These are phyloP conservation scores for Amblyopsis hoosieri DNA, from an alignment of 2,797 vertebrate species.

Conservation along the genomic window DNA sequence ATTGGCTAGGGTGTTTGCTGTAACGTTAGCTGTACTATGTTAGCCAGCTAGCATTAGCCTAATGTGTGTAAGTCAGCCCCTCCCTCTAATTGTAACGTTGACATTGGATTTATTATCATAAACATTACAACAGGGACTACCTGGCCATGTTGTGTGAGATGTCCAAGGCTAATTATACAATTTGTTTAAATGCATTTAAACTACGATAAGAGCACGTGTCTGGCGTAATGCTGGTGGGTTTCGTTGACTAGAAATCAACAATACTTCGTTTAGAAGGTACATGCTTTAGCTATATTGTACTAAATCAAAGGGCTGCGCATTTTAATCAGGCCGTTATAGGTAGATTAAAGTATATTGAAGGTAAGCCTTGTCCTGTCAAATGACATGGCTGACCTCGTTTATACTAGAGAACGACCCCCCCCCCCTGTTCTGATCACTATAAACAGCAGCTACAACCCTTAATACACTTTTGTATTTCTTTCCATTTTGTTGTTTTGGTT, in stretches of 20 bases:
- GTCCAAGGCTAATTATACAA: background rate
- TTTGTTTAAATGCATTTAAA: constrained; percentile 20
- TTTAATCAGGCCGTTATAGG: constrained; percentile 21
- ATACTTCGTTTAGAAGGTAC: background rate
- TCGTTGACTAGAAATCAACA: constrained; percentile 26
- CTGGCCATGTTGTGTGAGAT: fast-evolving
- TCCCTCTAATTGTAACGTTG: constrained; percentile 38
- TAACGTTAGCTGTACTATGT: constrained; percentile 45
- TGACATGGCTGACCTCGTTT: no score
- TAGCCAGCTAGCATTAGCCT: constrained; percentile 44
- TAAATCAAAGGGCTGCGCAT: constrained; percentile 25
- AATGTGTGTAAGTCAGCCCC: constrained; percentile 62
- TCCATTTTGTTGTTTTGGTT: background rate
- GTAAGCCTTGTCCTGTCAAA: background rate
- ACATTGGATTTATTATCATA: no score
- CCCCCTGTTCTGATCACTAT: no score
- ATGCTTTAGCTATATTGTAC: background rate
- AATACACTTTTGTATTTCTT: no score
- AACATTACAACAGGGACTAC: background rate
- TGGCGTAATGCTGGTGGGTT: no score
- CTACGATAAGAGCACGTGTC: constrained; percentile 57
- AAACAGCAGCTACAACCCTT: no score
- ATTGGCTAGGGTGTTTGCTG: constrained; percentile 27
- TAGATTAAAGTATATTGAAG: constrained; percentile 9
- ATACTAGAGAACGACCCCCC: no score